Base-by-base conservation (phyloP, 1,140 invertebrate genomes). In the Gerris buenoi region DNA sequence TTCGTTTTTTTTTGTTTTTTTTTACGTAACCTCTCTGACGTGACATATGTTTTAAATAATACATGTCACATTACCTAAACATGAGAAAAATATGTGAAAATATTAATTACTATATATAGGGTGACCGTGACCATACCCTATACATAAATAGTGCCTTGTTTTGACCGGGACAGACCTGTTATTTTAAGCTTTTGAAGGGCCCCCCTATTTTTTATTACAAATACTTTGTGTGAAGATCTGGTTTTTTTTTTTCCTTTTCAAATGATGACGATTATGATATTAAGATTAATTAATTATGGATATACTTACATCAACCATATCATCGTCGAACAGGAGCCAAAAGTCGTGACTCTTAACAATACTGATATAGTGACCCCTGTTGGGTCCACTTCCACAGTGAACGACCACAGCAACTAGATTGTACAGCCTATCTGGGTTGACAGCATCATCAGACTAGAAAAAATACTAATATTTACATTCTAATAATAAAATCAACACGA, bases 281-380 rank as follows among this genome's bases (percentile, higher is more conserved):
- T 58, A 23, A 58, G 14, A 26, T 25, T 63, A 25, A 13, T 10
- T 26, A 63, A 65, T 15, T 10, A 69, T 18, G 65, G 25, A 65
- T 28, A 63, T 70, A 87, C 89, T 88, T 84, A 97, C 94, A 84
- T 99, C 96, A 67, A 99, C 97, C 86, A 98, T 94, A 78, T 99
- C 97, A 81, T 99, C 97, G 79, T 99, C 97, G 82, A 99, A 99
- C 1, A 99, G 84, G 69, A 99, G 81, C 97, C 97, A 99, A 77
- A 97, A 95, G 28, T 95, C 94, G 80, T 98, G 93, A 77, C 93
- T 97, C 80, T 99, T 99, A 27, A 99, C 97, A 79, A 99, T 96
- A 77, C 93, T 97, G 79, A 99, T 99, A 79, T 99, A 99, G 80
- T 99, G 97, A 56, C 97, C 97, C 70, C 97, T 83, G 81, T 99